Base-by-base conservation (phyloP, 1,140 invertebrate genomes). In the Pseudomyrmex sp. region DNA sequence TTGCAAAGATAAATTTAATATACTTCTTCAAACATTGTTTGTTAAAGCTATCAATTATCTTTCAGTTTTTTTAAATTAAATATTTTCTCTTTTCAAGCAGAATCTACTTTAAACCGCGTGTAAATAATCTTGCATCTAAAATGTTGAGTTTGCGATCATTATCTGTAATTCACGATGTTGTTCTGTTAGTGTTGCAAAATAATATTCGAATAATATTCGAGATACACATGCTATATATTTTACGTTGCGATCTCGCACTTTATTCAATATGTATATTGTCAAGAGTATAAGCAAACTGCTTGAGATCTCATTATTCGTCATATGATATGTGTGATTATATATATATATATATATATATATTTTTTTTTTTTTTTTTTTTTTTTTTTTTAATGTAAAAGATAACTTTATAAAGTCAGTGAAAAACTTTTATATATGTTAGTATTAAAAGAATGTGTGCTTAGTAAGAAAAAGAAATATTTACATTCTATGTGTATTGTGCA, bases 221-320 rank as follows among this genome's bases (percentile, higher is more conserved):
- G 52, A 35, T 35, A 90, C 84, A 90, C 85, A 91, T 91, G 90
- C 56, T 89, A 86, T 90, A 92, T 91, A 93, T 93, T 92, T 92
- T 91, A 92, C 84, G 88, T 91, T 91, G 79, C 85, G 92, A 92
- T 92, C 92, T 93, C 91, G 92, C 68, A 92, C 88, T 92, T 89
- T 79, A 80, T 73, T 88, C 80, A 50, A 84, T 72, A 74, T 63
- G 58, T 18, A 52, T 66, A 61, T 83, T 52, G 56, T 68, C 63
- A 50, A 52, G 50, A 18, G 20, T 73, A 74, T 48, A 26, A 70
- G 18, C 61, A 46, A 72, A 44, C 85, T 80, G 68, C 50, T 88
- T 62, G 54, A 77, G 79, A 89, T 89, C 52, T 88, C 79, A 70
- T 84, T 77, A 69, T 83, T 74, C 70, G 56, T 74, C 50, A 68